A percentile compares a stretch with the other conserved stretches of the same genome.
These are phyloP conservation scores for Scaeva pyrastri DNA, from an alignment of 2,888 invertebrate genomes.

Conservation along the genomic window DNA sequence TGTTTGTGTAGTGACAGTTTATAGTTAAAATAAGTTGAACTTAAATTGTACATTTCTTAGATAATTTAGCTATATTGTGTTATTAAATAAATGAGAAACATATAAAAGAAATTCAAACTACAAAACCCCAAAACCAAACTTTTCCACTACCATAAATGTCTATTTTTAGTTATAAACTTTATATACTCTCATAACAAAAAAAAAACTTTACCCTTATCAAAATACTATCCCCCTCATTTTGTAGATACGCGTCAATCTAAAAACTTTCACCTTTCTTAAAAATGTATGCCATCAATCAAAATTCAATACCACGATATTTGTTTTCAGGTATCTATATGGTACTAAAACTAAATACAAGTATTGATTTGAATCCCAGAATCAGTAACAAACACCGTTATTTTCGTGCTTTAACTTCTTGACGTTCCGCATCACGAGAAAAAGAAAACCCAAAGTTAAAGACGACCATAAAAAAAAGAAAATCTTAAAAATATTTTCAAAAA, in stretches of 20 bases:
- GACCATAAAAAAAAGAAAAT: not conserved
- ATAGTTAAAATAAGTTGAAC: too few species aligned
- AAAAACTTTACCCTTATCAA: not conserved
- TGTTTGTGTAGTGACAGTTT: too few species aligned
- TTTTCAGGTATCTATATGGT: not conserved
- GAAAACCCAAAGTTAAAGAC: conserved; percentile 1
- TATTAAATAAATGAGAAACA: too few species aligned
- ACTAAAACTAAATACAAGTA: not conserved
- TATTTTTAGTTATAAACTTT: too few species aligned
- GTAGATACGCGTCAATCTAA: not conserved
- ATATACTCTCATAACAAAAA: too few species aligned
- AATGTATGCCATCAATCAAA: conserved; percentile 13
- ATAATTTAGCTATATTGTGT: too few species aligned
- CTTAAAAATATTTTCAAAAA: not conserved
- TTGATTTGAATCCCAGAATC: conserved; percentile 4
- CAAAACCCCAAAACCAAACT: too few species aligned
- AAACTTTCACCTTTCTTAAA: conserved; percentile 4
- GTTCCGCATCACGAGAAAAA: not conserved
- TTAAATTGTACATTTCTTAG: too few species aligned
- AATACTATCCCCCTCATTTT: not conserved
- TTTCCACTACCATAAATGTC: too few species aligned
- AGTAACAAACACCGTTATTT: conserved; percentile 12
- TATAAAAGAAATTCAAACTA: too few species aligned
- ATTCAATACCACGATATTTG: not conserved
- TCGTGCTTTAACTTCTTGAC: conserved; percentile 4